phyloP scores from a whole-genome alignment of 2,113 vertebrate species.

The Pachycephala philippinensis region DNA sequence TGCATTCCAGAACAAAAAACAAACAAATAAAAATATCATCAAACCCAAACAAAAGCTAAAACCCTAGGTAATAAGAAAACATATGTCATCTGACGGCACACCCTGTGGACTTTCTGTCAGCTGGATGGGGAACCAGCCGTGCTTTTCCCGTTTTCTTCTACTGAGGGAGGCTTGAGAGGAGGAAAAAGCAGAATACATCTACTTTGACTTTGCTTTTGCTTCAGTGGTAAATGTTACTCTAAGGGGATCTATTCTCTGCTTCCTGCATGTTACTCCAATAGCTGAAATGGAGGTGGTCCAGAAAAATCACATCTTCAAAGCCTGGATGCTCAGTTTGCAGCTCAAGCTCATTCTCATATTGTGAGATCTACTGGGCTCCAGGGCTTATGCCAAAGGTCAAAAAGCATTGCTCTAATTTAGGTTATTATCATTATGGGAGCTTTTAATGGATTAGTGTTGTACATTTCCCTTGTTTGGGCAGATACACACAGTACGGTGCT shows the following conservation, averaged over 20 bases:
- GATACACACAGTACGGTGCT: slow-evolving; percentile 30
- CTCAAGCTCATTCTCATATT: neutral
- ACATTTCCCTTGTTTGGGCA: slow-evolving; percentile 61
- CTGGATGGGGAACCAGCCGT: neutral
- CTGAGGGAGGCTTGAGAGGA: neutral
- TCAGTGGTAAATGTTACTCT: neutral
- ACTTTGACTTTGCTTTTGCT: neutral
- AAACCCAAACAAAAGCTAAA: slow-evolving; percentile 36
- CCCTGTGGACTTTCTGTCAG: neutral
- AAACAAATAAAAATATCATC: slow-evolving; percentile 16
- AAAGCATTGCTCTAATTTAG: slow-evolving; percentile 3
- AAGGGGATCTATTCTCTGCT: neutral
- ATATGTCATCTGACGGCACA: neutral
- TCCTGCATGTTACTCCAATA: neutral
- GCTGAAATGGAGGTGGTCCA: neutral
- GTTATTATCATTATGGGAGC: slow-evolving; percentile 8
- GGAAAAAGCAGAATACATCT: neutral
- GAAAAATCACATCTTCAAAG: neutral
- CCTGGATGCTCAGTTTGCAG: neutral
- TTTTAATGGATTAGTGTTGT: slow-evolving; percentile 66
- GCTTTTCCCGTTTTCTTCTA: neutral
- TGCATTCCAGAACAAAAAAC: slow-evolving; percentile 28
- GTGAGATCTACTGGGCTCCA: neutral
- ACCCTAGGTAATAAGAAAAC: slow-evolving; percentile 37
- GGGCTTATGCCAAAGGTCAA: neutral